Evolutionary conservation across 1,140 invertebrate genomes (phyloP), one percentile per base, ranked within the genome.

Genomic region (Trachymyrmex septentrionalis): DNA sequence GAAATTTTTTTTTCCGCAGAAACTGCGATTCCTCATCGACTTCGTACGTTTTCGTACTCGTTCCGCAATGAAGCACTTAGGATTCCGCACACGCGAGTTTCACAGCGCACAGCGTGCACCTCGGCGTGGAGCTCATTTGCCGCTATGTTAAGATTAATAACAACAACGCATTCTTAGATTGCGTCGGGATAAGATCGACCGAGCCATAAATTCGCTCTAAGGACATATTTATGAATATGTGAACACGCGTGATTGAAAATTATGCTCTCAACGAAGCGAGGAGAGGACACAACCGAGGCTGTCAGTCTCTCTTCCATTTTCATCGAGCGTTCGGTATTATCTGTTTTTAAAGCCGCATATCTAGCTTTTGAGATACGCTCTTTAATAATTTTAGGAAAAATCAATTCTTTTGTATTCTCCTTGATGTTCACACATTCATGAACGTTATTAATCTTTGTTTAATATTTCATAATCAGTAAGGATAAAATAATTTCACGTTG

Each of bases 151-250:
- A 82, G 67, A 82, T 82, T 82, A 53, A 82, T 82, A 82, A 82
- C 71, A 82, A 61, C 80, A 82, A 72, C 64, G 64, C 64, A 78
- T 82, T 82, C 69, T 73, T 48, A 73, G 67, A 82, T 82, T 19
- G 67, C 77, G 64, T 71, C 64, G 24, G 7, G 67, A 73, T 82
- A 73, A 61, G 24, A 21, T 30, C 12, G 38, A 12, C 12, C 67
- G 53, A 44, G 27, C 24, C 38, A 55, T 82, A 82, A 82, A 82
- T 82, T 82, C 80, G 67, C 61, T 30, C 16, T 55, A 24, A 44
- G n/a, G 16, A 59, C 34, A 38, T 57, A 50, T 64, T 63, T 63
- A 61, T 16, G 55, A 53, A 34, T 57, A n/a, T 7, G 21, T 44
- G 19, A 57, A 38, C 9, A 27, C 34, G n/a, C 24, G 24, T 1